Evolutionary conservation across 2,113 vertebrate genomes (phyloP).

Genomic region (Phylloscopus whistleri): DNA sequence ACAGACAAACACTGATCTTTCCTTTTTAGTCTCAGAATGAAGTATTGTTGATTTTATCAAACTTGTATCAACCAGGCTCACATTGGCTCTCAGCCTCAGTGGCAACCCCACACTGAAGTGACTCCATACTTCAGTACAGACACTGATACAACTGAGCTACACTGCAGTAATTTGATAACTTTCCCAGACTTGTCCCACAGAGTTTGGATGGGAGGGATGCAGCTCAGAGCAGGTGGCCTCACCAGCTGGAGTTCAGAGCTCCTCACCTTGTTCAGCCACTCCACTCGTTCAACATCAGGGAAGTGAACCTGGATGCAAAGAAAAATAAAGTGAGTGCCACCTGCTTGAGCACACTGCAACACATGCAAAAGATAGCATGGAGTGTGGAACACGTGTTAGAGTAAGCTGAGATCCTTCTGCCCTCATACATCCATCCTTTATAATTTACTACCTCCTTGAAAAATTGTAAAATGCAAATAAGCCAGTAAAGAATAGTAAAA

Average conservation of each 20-base stretch:
- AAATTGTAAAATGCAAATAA: neutral
- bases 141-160: neutral
- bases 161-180: neutral
- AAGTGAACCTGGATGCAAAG: conserved; percentile 83
- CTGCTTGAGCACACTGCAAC: neutral
- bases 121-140: neutral
- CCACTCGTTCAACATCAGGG: conserved; percentile 87
- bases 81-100: neutral
- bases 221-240: conserved; percentile 65
- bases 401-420: neutral
- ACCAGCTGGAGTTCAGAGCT: neutral
- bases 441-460: neutral
- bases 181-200: neutral
- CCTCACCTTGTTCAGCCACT: conserved; percentile 96
- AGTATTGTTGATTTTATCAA: neutral
- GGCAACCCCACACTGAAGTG: neutral
- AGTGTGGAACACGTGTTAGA: neutral
- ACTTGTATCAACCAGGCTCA: neutral
- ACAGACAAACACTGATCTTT: rapidly evolving
- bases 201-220: neutral
- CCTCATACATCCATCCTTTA: neutral
- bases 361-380: neutral
- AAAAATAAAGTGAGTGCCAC: neutral
- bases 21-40: neutral
- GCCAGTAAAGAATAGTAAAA: neutral